Percentiles rank a stretch among this genome's conserved stretches.
Evolutionary conservation across 2,888 invertebrate species (phyloP).

Genomic region (Agrochola litura): DNA sequence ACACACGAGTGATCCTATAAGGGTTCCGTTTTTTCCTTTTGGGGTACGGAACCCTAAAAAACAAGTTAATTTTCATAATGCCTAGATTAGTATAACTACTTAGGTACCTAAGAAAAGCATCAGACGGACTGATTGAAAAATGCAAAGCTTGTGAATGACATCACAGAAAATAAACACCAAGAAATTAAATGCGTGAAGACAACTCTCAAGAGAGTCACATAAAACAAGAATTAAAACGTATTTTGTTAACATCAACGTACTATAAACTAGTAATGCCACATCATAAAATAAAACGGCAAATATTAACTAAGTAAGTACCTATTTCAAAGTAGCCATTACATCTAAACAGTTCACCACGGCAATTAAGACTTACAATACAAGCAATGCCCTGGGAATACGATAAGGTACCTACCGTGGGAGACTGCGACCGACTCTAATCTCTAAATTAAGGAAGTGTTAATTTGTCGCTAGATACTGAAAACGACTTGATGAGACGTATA

Average conservation of each 20-base stretch:
- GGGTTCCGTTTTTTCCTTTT: no score
- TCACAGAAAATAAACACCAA: neutral
- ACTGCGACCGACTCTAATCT: slow-evolving; percentile 50
- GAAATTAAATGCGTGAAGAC: neutral
- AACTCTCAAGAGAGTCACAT: slow-evolving; percentile 7
- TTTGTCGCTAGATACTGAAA: slow-evolving; percentile 52
- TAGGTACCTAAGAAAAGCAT: neutral
- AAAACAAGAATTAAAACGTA: slow-evolving; percentile 2
- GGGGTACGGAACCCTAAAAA: neutral
- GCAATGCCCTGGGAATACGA: slow-evolving; percentile 66
- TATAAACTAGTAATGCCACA: slow-evolving; percentile 19
- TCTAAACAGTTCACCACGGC: slow-evolving; percentile 54
- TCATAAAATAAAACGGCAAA: slow-evolving; percentile 54
- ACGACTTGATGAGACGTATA: slow-evolving; percentile 51
- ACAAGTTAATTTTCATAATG: neutral
- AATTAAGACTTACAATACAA: slow-evolving; percentile 68
- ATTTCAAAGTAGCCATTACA: slow-evolving; percentile 45
- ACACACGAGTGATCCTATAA: no score
- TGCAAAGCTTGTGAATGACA: neutral
- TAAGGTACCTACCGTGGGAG: slow-evolving; percentile 72
- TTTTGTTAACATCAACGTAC: neutral
- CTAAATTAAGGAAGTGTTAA: slow-evolving; percentile 67
- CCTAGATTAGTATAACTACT: neutral
- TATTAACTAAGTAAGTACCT: slow-evolving; percentile 31
- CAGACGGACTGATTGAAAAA: neutral